Conservation (phyloP, 2,113 vertebrate species). For the Poecilia latipinna region DNA sequence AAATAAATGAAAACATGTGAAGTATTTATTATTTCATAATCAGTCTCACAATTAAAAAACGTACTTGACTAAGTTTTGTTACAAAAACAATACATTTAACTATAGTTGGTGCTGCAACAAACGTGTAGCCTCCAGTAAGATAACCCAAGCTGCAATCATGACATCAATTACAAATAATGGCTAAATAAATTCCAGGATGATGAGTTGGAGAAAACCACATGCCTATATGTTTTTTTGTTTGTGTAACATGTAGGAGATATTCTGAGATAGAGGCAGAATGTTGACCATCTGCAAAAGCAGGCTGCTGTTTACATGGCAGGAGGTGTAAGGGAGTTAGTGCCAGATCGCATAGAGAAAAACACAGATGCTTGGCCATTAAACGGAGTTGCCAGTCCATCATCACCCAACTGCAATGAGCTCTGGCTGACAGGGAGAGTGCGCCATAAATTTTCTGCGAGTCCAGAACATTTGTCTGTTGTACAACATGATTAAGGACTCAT, state of each 20-base stretch:
- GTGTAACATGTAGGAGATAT: neutral
- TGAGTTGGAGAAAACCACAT: constrained; percentile 19
- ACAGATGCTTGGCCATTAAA: constrained; percentile 11
- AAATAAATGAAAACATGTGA: too few relatives aligned
- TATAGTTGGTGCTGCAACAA: neutral
- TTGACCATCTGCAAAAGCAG: constrained; percentile 53
- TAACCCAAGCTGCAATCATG: constrained; percentile 16
- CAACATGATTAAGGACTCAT: neutral
- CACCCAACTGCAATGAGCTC: constrained; percentile 4
- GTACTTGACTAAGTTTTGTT: too few relatives aligned
- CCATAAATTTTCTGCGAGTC: neutral
- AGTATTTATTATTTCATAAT: too few relatives aligned
- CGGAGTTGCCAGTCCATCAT: constrained; percentile 16
- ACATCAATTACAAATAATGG: constrained; percentile 28
- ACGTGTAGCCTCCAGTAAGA: neutral
- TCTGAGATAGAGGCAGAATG: constrained; percentile 23
- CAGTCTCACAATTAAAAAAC: too few relatives aligned
- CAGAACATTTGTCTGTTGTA: neutral
- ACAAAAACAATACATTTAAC: too few relatives aligned
- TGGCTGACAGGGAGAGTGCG: neutral
- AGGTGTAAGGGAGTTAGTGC: constrained; percentile 25
- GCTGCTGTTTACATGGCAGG: constrained; percentile 41
- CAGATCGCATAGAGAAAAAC: constrained; percentile 38
- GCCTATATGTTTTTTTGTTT: constrained; percentile 1
- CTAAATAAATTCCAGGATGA: constrained; percentile 24